A percentile compares a stretch with the other conserved stretches of the same genome.
These are phyloP conservation scores for Syrphus vitripennis DNA, from an alignment of 2,888 invertebrate genomes.

Conservation along the genomic window DNA sequence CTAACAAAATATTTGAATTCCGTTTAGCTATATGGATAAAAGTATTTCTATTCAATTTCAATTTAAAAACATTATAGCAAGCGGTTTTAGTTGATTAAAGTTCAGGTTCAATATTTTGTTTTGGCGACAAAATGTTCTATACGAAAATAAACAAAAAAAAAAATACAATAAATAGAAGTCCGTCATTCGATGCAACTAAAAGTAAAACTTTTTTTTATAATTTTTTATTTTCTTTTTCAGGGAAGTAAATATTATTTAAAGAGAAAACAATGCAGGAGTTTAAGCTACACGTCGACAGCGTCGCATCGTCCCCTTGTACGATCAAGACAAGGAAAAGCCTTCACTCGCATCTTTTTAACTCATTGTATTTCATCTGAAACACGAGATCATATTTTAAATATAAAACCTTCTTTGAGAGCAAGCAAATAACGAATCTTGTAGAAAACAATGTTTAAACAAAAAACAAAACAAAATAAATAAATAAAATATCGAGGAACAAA, in stretches of 20 bases:
- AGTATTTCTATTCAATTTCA: no score
- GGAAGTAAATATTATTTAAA: constrained; percentile 2
- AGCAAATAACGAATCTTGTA: constrained; percentile 17
- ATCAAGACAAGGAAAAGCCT: constrained; percentile 55
- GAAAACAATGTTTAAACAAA: constrained; percentile 18
- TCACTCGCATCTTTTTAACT: constrained; percentile 29
- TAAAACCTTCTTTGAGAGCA: constrained; percentile 56
- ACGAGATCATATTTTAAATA: constrained; percentile 45
- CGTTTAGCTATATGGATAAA: no score
- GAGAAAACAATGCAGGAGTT: neutral
- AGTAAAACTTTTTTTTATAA: neutral
- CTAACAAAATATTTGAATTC: no score
- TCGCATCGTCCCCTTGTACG: neutral
- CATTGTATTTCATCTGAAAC: constrained; percentile 50
- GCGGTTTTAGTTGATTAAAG: no score
- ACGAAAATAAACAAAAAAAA: neutral
- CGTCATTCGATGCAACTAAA: constrained; percentile 27
- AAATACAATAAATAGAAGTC: neutral
- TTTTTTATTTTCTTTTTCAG: neutral
- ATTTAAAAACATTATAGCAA: no score
- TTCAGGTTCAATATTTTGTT: neutral
- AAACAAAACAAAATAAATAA: neutral
- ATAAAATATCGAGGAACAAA: constrained; percentile 34
- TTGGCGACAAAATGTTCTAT: neutral
- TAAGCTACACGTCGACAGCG: neutral